These are phyloP conservation scores for Orthonychiurus folsomi DNA, from an alignment of 2,888 invertebrate species.

Conservation along the genomic window DNA sequence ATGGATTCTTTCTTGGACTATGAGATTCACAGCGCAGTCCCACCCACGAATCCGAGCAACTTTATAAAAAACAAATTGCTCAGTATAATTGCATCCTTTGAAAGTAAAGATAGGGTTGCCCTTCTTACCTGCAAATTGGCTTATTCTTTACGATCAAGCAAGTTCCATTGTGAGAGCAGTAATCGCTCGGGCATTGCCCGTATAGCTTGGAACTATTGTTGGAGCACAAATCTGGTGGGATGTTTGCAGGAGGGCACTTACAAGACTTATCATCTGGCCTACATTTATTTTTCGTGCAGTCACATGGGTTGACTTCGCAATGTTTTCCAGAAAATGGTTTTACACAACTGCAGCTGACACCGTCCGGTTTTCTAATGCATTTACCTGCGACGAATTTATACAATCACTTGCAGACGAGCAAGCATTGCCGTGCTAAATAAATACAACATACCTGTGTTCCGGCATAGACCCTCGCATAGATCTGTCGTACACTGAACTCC, in stretches of 20 bases:
- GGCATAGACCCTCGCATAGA: constrained; percentile 51
- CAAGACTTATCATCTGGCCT: constrained; percentile 36
- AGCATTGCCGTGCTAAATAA: no score
- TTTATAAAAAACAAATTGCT: constrained; percentile 23
- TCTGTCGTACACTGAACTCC: constrained; percentile 56
- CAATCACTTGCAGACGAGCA: no score
- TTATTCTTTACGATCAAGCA: constrained; percentile 45
- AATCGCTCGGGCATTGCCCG: constrained; percentile 44
- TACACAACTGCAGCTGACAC: constrained; percentile 46
- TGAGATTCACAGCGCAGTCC: constrained; percentile 53
- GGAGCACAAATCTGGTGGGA: constrained; percentile 11
- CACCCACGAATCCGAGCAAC: constrained; percentile 51
- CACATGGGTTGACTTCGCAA: constrained; percentile 52
- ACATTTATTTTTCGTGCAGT: constrained; percentile 41
- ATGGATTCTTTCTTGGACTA: constrained; percentile 51
- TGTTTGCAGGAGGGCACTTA: constrained; percentile 30
- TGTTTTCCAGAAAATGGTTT: constrained; percentile 47
- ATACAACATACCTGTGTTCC: constrained; percentile 52
- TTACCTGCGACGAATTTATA: constrained; percentile 21
- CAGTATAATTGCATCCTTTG: no score
- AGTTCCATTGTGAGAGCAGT: constrained; percentile 52
- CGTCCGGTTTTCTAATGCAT: constrained; percentile 18
- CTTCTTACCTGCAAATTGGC: constrained; percentile 7
- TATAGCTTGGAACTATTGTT: neutral
- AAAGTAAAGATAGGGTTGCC: neutral